Evolutionary conservation across 1,140 invertebrate species (phyloP).

Genomic region (Ips nitidus): DNA sequence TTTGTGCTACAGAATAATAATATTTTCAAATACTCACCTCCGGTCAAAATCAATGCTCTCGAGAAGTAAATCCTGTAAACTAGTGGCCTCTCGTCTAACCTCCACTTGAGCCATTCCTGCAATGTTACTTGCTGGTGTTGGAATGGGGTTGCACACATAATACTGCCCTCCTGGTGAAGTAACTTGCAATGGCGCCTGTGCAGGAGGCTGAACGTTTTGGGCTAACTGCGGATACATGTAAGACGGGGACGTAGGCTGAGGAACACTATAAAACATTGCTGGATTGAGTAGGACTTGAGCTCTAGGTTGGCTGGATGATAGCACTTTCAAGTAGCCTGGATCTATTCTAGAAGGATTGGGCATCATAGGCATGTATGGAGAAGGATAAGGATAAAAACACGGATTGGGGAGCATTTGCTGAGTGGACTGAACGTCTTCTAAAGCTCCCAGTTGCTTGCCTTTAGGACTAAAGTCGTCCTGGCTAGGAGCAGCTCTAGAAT

Average conservation of each 20-base stretch:
- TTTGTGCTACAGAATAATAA: too few species aligned
- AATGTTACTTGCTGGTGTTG: conserved; percentile 38
- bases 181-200: conserved; percentile 33
- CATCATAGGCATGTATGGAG: conserved; percentile 34
- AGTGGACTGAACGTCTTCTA: conserved; percentile 34
- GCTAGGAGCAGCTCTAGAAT: conserved; percentile 3
- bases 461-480: conserved; percentile 24
- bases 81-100: conserved; percentile 33
- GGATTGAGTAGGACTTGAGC: conserved; percentile 41
- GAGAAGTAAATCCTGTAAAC: conserved; percentile 36
- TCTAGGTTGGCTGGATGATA: conserved; percentile 27
- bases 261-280: conserved; percentile 36
- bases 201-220: background rate
- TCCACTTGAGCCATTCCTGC: conserved; percentile 43
- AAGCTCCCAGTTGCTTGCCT: conserved; percentile 23
- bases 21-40: too few species aligned
- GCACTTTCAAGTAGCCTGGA: conserved; percentile 31
- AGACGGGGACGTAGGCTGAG: conserved; percentile 8
- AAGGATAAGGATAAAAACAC: conserved; percentile 40
- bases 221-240: background rate
- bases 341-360: conserved; percentile 36
- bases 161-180: conserved; percentile 42
- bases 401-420: conserved; percentile 39
- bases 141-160: conserved; percentile 48
- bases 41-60: too few species aligned